Evolutionary conservation across 2,888 invertebrate genomes (phyloP).

Genomic region (Kryphioiulus occultus): DNA sequence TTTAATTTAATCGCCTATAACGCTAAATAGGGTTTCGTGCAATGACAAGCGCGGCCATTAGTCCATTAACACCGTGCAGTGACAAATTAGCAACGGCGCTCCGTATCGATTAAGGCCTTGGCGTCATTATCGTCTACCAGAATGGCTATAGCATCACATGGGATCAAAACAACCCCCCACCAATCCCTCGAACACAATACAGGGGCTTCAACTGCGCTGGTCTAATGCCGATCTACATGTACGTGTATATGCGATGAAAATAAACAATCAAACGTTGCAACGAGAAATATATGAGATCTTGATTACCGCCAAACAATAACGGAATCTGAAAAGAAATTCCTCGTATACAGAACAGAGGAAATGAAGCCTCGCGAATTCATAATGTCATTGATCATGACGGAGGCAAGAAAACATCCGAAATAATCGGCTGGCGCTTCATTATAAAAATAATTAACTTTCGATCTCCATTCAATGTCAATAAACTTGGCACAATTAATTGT

Average conservation of each 20-base stretch:
- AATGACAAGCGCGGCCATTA: neutral
- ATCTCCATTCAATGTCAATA: neutral
- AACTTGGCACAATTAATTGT: neutral
- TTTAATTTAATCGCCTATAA: neutral
- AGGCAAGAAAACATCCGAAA: neutral
- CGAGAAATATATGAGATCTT: neutral
- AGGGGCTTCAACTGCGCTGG: constrained; percentile 21
- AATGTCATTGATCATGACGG: neutral
- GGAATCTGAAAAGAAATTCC: neutral
- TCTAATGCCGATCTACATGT: neutral
- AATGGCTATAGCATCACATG: neutral
- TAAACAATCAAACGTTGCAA: neutral
- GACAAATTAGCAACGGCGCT: constrained; percentile 31
- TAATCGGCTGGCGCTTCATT: neutral
- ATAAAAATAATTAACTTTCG: constrained; percentile 9
- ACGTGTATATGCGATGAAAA: neutral
- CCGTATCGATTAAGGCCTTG: neutral
- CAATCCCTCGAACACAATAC: neutral
- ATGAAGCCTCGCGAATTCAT: neutral
- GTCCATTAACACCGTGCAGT: constrained; percentile 6
- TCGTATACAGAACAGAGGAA: neutral
- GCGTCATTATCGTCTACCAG: constrained; percentile 14
- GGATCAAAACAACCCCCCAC: neutral
- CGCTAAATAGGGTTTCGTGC: neutral
- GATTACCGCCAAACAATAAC: neutral